A percentile compares a stretch with the other conserved stretches of the same genome.
phyloP scores from a whole-genome alignment of 2,113 vertebrate species.

The Apteryx owenii region DNA sequence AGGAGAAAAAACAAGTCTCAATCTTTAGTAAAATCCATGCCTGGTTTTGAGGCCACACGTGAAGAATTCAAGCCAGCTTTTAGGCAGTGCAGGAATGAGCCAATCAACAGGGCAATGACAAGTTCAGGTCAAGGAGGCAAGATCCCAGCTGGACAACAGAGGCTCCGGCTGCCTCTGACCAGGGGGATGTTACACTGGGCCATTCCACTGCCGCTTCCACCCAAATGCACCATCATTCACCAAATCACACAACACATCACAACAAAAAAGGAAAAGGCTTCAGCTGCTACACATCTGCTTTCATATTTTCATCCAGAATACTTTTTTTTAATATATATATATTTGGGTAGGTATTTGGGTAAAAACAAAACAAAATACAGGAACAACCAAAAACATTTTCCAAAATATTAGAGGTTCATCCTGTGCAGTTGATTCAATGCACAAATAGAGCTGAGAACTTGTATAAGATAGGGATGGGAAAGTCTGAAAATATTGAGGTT shows the following conservation, averaged over 20 bases:
- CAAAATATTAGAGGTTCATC: not conserved
- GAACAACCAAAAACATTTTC: not conserved
- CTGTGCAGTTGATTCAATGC: not conserved
- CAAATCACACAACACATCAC: not conserved
- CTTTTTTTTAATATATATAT: not conserved
- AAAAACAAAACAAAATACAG: not conserved
- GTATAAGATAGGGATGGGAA: not conserved
- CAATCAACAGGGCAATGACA: conserved; percentile 34
- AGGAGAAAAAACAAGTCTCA: not conserved
- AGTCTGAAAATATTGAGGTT: not conserved
- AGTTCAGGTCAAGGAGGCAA: conserved; percentile 67
- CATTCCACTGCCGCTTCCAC: not conserved
- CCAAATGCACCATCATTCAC: not conserved
- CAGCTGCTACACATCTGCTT: not conserved
- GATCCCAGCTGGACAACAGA: conserved; percentile 77
- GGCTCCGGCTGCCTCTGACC: not conserved
- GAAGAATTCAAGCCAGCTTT: conserved; percentile 62
- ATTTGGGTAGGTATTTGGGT: not conserved
- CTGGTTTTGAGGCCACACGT: conserved; percentile 74
- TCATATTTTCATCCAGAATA: not conserved
- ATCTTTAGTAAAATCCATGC: conserved; percentile 63
- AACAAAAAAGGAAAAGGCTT: not conserved
- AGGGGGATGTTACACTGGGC: not conserved
- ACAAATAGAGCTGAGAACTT: not conserved
- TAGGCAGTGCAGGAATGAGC: conserved; percentile 51